Base-by-base conservation (phyloP, 2,888 invertebrate genomes). In the Lithophane leautieri region DNA sequence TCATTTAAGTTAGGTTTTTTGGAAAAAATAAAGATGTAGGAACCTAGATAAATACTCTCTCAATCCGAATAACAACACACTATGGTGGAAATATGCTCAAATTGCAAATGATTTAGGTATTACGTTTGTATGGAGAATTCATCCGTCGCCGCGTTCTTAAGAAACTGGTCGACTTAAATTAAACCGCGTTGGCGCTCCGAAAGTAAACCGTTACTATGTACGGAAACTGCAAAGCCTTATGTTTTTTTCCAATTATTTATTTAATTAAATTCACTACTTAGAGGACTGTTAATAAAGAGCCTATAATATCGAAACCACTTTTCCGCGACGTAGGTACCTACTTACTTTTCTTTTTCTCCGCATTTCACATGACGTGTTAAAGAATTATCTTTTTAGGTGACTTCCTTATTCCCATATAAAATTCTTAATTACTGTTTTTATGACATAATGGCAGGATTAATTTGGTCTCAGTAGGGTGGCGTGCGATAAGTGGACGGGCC, bases 401-500 rank as follows among this genome's bases (percentile, higher is more conserved):
- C 22, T 42, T 42, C 28, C n/a, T 68, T 25, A 44, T 50, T 50
- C 34, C 14, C 60, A 70, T 73, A 76, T 56, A 58, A 79, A 71
- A 78, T 67, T 77, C 42, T 34, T 78, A 85, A 86, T 85, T 81
- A 62, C 73, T 61, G 58, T 85, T 88, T 89, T 90, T 86, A 88
- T 86, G 83, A 81, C 81, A 86, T 88, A 86, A 89, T 89, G 84
- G 81, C 73, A 79, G 85, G 84, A 88, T 85, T 83, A 86, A 91
- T 90, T 90, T 88, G 80, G 89, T 85, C 81, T 79, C 88, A 85
- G 87, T 86, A 83, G 86, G 82, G 84, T 86, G 84, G 81, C 85
- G 86, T 78, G 85, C 88, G 91, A 92, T 93, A 92, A 92, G 92
- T 91, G 89, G 89, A 86, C 89, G 87, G 89, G 86, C 90, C 91